A percentile compares a stretch with the other conserved stretches of the same genome.
phyloP scores from a whole-genome alignment of 2,797 vertebrate species.

The Micromesistius poutassou region DNA sequence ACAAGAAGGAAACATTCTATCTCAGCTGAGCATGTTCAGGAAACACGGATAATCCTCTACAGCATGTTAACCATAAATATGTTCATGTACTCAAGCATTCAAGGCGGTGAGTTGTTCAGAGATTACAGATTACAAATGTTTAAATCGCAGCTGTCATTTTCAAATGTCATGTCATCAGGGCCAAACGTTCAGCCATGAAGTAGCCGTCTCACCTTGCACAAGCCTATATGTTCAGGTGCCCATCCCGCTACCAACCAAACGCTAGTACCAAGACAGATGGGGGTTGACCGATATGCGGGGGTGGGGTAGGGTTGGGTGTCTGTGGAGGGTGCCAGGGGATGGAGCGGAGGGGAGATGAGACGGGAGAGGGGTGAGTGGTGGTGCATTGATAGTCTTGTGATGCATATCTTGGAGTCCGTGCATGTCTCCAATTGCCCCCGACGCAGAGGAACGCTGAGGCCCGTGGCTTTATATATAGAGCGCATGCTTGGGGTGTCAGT shows the following conservation, averaged over 20 bases:
- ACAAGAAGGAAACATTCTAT: neutral
- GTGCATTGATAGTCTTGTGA: constrained; percentile 54
- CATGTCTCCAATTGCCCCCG: constrained; percentile 48
- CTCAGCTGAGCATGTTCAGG: neutral
- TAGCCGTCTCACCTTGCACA: neutral
- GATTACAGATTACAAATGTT: neutral
- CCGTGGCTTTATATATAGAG: constrained; percentile 70
- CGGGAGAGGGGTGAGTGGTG: neutral
- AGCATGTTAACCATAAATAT: neutral
- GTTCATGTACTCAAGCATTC: neutral
- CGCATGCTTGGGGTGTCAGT: constrained; percentile 59
- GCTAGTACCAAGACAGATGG: neutral
- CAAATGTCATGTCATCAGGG: neutral
- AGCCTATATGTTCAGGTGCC: neutral
- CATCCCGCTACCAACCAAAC: neutral
- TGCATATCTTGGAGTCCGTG: constrained; percentile 53
- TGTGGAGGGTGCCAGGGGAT: constrained; percentile 7
- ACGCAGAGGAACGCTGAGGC: constrained; percentile 26
- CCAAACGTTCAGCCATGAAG: neutral
- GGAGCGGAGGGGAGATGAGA: constrained; percentile 8
- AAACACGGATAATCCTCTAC: neutral
- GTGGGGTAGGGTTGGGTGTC: neutral
- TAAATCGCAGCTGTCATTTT: neutral
- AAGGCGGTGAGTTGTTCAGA: neutral
- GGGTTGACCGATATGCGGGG: neutral